phyloP scores from a whole-genome alignment of 30 jellyfish, hydroid and myxozoan species.

The Euphysa ruthae region DNA sequence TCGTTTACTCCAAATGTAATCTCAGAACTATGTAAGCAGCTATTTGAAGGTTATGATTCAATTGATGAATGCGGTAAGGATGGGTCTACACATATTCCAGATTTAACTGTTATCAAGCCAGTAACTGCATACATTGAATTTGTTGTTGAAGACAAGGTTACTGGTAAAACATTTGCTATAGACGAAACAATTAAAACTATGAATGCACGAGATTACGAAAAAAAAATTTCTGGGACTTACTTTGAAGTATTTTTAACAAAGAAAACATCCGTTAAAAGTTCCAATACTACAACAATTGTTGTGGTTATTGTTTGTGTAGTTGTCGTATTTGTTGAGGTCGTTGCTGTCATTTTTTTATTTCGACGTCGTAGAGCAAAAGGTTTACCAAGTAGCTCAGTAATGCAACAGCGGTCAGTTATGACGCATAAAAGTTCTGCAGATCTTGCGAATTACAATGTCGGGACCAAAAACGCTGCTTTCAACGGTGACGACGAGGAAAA shows the following conservation, averaged over 20 bases:
- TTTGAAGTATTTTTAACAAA: not conserved
- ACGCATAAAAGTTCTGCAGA: constrained; percentile 1
- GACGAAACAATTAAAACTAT: constrained; percentile 45
- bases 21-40: not conserved
- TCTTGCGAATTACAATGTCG: not conserved
- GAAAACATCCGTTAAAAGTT: not conserved
- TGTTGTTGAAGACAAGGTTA: constrained; percentile 21
- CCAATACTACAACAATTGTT: not conserved
- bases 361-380: not conserved
- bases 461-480: constrained; percentile 30
- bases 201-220: constrained; percentile 16
- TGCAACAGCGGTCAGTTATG: constrained; percentile 20
- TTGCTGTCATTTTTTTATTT: not conserved
- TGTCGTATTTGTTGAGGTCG: not conserved
- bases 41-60: not conserved
- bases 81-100: constrained; percentile 5
- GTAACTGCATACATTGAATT: constrained; percentile 17
- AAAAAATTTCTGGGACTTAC: not conserved
- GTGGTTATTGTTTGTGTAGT: not conserved
- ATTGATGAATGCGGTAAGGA: constrained; percentile 13
- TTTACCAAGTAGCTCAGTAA: not conserved
- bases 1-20: not conserved
- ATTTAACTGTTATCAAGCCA: not conserved
- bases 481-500: constrained; percentile 25
- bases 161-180: constrained; percentile 39